Base-by-base conservation (phyloP, 2,113 vertebrate genomes). In the Chamaea fasciata region DNA sequence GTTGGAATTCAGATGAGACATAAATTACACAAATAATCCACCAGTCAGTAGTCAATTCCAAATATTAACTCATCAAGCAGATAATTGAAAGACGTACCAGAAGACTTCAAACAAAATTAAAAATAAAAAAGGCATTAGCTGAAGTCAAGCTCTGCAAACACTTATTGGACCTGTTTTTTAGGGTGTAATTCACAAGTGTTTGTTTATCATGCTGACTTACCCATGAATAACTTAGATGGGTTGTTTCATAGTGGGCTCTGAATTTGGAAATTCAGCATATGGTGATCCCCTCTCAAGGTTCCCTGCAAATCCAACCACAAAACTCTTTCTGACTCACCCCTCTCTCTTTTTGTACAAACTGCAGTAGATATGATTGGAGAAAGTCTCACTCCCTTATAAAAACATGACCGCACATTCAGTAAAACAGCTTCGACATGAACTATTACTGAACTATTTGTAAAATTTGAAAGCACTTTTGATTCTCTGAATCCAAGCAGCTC, bases 231-330 rank as follows among this genome's bases (percentile, higher is more conserved):
- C 19, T 95, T 90, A 95, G 63, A 77, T 39, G 59, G 83, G 62
- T 17, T 86, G 80, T 94, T 93, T 92, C 76, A 70, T 69, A 56
- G 60, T 90, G 52, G 49, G 52, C 50, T 94, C 89, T 92, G 83
- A 96, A 96, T 95, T 94, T 91, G 86, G 22, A 62, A 92, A 90
- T 67, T 94, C 91, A 94, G 64, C 42, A 42, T 50, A 79, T 85
- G 77, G 41, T 83, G 42, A 22, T 91, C 76, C 63, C 71, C 85
- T 96, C 75, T 77, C 78, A 96, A 80, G 69, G 69, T 57, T 89
- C 77, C 77, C 91, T 91, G 77, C n/a, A 96, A 94, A 94, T 92
- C 69, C 89, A 94, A 91, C 39, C 86, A 93, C 44, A 94, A 92
- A 80, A 94, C 92, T 89, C 79, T 39, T 73, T 90, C 95, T 91